phyloP scores from a whole-genome alignment of 1,140 invertebrate species.

The Pogonognathellus flavescens region DNA sequence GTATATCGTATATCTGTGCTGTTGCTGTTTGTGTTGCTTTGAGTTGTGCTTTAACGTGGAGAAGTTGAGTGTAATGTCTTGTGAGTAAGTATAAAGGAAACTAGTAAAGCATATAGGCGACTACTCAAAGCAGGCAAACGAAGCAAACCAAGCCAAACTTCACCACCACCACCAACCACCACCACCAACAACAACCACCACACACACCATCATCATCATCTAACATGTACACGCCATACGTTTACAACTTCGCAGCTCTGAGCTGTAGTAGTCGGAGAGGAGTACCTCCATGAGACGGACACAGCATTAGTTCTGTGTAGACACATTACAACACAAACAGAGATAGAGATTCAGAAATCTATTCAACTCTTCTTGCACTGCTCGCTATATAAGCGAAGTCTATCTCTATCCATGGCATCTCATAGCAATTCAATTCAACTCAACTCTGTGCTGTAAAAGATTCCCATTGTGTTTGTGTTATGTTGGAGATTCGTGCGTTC shows the following conservation, averaged over 20 bases:
- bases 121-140: background rate
- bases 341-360: too few species aligned
- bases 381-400: too few species aligned
- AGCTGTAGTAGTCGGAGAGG: too few species aligned
- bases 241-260: too few species aligned
- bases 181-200: background rate
- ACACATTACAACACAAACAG: too few species aligned
- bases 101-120: background rate
- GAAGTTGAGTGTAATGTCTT: constrained; percentile 11
- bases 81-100: constrained; percentile 4
- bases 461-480: constrained; percentile 15
- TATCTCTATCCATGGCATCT: too few species aligned
- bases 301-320: too few species aligned
- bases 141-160: background rate
- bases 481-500: too few species aligned
- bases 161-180: background rate
- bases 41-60: background rate
- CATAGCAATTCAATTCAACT: too few species aligned
- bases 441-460: background rate
- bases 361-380: too few species aligned
- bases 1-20: background rate
- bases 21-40: background rate
- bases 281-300: too few species aligned
- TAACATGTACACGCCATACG: background rate
- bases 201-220: background rate